phyloP scores from a whole-genome alignment of 2,888 invertebrate species.

The Pammene aurita region DNA sequence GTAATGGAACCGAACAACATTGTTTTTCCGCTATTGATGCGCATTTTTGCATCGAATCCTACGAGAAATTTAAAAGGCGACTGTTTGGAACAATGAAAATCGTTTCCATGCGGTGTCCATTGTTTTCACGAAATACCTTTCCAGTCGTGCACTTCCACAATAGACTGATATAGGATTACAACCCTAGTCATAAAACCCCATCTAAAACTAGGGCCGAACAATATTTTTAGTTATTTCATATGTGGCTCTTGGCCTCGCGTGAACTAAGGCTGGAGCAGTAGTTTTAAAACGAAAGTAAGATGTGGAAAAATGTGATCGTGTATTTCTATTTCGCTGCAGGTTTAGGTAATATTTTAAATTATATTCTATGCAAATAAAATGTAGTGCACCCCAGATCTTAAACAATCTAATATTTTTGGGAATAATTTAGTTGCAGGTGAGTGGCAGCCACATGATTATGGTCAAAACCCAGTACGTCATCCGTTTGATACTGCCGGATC shows the following conservation, averaged over 20 bases:
- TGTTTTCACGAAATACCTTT: constrained; percentile 71
- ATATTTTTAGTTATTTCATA: constrained; percentile 35
- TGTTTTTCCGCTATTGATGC: constrained; percentile 28
- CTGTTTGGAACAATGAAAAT: constrained; percentile 61
- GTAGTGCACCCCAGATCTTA: not conserved
- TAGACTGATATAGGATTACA: constrained; percentile 67
- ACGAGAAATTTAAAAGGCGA: constrained; percentile 42
- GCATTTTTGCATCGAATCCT: constrained; percentile 37
- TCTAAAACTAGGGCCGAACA: constrained; percentile 46
- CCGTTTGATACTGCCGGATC: not conserved
- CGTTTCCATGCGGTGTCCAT: constrained; percentile 67
- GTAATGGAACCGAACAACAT: constrained; percentile 9
- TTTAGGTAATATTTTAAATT: constrained; percentile 2
- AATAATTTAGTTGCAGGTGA: constrained; percentile 31
- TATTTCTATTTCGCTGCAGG: constrained; percentile 18
- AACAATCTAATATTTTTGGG: not conserved
- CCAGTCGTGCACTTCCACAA: constrained; percentile 67
- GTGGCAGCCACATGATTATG: constrained; percentile 9
- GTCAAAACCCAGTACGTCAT: not conserved
- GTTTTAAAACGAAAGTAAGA: not conserved
- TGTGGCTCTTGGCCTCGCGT: not conserved
- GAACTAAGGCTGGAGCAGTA: not conserved
- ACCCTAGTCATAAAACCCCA: constrained; percentile 61
- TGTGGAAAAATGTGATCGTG: constrained; percentile 22
- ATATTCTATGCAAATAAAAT: not conserved